Evolutionary conservation across 1,140 invertebrate genomes (phyloP).

Genomic region (Drosophila sproati): DNA sequence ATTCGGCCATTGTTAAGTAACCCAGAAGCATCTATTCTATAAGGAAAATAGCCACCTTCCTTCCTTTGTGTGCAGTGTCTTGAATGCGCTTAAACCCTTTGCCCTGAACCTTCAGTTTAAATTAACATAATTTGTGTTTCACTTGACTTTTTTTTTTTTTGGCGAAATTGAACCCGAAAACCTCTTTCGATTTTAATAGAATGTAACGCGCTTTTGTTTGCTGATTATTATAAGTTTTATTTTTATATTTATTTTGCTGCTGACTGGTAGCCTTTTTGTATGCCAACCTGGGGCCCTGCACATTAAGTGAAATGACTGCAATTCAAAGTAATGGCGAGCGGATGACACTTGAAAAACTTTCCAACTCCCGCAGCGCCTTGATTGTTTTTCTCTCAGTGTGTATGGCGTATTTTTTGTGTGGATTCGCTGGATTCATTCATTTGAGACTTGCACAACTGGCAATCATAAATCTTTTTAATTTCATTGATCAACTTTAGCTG

Average conservation of each 20-base stretch:
- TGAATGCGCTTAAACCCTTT: slow-evolving; percentile 67
- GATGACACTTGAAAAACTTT: slow-evolving; percentile 67
- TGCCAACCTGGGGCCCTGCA: slow-evolving; percentile 46
- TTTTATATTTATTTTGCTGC: slow-evolving; percentile 49
- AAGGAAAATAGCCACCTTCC: neutral
- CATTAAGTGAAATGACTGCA: slow-evolving; percentile 77
- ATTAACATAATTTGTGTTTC: slow-evolving; percentile 79
- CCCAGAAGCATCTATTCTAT: neutral
- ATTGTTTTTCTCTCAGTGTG: slow-evolving; percentile 43
- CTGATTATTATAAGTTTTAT: slow-evolving; percentile 76
- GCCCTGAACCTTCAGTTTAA: slow-evolving; percentile 70
- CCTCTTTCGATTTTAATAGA: slow-evolving; percentile 74
- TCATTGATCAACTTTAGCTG: slow-evolving; percentile 73
- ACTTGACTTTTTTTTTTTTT: slow-evolving; percentile 34
- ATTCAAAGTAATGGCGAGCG: slow-evolving; percentile 70
- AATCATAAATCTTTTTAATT: slow-evolving; percentile 84
- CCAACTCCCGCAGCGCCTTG: slow-evolving; percentile 48
- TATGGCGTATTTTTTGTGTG: slow-evolving; percentile 26
- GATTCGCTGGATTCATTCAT: slow-evolving; percentile 56
- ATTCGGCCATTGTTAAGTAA: slow-evolving; percentile 30
- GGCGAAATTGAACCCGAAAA: slow-evolving; percentile 21
- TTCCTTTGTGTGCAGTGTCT: slow-evolving; percentile 27
- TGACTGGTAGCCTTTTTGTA: slow-evolving; percentile 52
- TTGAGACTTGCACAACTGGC: slow-evolving; percentile 62
- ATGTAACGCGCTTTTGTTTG: slow-evolving; percentile 67